Conservation (phyloP, 2,113 vertebrate species). For the Phalacrocorax brasilianus region DNA sequence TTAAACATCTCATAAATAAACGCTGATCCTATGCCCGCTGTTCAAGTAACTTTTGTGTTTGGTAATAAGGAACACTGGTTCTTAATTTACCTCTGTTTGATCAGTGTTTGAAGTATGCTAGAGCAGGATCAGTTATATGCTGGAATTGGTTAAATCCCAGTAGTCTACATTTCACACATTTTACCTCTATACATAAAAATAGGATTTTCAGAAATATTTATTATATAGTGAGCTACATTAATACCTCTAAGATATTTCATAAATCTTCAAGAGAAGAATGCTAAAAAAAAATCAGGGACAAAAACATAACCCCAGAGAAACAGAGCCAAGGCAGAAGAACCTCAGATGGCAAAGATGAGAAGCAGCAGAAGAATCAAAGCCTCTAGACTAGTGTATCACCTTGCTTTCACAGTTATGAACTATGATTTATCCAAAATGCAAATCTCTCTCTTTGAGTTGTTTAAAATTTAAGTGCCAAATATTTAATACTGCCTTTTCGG, state of each 20-base stretch:
- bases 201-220: background rate
- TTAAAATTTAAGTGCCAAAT: background rate
- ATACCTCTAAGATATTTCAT: background rate
- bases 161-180: background rate
- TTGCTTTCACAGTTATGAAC: background rate
- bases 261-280: background rate
- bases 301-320: background rate
- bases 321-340: background rate
- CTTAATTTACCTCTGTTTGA: background rate
- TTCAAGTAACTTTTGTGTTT: background rate
- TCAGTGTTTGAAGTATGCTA: background rate
- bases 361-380: background rate
- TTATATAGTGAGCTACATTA: background rate
- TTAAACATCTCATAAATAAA: background rate
- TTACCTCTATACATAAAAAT: background rate
- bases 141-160: background rate
- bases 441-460: background rate
- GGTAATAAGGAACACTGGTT: background rate
- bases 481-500: background rate
- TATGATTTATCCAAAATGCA: background rate
- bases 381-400: too few species aligned
- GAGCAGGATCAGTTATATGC: background rate
- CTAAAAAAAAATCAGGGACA: background rate
- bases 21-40: background rate
- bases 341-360: background rate